Evolutionary conservation across 2,113 vertebrate species (phyloP).

Genomic region (Pithys albifrons): DNA sequence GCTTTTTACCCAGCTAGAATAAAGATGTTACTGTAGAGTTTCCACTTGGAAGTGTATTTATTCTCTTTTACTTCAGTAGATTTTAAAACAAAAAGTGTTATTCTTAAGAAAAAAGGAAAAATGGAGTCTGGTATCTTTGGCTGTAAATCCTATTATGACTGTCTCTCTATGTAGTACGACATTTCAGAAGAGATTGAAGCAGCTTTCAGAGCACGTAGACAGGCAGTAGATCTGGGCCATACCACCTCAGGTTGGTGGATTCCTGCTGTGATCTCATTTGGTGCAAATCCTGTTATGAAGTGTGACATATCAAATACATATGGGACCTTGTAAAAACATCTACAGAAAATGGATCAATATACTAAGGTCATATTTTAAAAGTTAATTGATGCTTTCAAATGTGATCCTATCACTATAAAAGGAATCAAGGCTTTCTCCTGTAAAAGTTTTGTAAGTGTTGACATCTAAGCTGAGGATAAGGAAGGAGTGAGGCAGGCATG

Average conservation of each 20-base stretch:
- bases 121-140: not conserved
- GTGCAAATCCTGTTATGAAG: not conserved
- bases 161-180: not conserved
- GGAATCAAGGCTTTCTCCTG: not conserved
- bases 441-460: not conserved
- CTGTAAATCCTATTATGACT: not conserved
- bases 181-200: not conserved
- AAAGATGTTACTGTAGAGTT: rapidly evolving
- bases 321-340: not conserved
- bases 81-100: not conserved
- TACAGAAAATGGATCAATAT: not conserved
- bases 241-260: not conserved
- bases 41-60: not conserved
- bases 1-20: not conserved
- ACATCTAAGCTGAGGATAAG: not conserved
- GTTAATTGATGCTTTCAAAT: not conserved
- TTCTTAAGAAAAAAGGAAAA: not conserved
- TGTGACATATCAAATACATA: not conserved
- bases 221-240: not conserved
- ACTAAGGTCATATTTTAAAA: not conserved
- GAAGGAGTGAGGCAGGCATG: not conserved
- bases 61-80: not conserved
- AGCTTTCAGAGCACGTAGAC: not conserved
- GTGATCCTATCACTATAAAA: not conserved
- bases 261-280: not conserved